Evolutionary conservation across 2,113 vertebrate species (phyloP).

Genomic region (Pelecanus crispus): DNA sequence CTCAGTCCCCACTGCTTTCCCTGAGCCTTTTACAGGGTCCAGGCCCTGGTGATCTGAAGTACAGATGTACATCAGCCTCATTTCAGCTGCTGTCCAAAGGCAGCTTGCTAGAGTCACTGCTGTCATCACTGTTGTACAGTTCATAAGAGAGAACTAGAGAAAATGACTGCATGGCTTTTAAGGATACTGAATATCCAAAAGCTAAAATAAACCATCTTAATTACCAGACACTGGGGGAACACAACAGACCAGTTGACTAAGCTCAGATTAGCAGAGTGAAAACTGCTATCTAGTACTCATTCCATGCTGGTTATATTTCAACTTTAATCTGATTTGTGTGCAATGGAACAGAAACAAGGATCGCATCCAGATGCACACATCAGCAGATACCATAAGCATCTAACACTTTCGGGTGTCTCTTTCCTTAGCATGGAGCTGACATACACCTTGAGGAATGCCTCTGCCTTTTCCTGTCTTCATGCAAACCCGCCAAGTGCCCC

Average conservation of each 20-base stretch:
- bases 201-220: background rate
- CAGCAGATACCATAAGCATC: background rate
- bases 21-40: background rate
- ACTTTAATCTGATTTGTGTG: background rate
- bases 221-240: background rate
- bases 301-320: background rate
- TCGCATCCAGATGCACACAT: background rate
- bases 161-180: background rate
- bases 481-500: background rate
- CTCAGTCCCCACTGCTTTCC: background rate
- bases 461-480: background rate
- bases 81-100: background rate
- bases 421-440: background rate
- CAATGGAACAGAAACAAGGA: background rate
- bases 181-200: background rate
- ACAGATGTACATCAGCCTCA: fast-evolving
- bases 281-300: background rate
- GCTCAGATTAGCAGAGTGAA: background rate
- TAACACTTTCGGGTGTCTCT: background rate
- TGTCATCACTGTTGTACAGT: fast-evolving
- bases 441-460: background rate
- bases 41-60: background rate
- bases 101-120: background rate
- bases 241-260: background rate
- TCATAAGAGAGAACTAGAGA: background rate